Base-by-base conservation (phyloP, 64 coral and sea anemone species). In the Montipora foliosa region DNA sequence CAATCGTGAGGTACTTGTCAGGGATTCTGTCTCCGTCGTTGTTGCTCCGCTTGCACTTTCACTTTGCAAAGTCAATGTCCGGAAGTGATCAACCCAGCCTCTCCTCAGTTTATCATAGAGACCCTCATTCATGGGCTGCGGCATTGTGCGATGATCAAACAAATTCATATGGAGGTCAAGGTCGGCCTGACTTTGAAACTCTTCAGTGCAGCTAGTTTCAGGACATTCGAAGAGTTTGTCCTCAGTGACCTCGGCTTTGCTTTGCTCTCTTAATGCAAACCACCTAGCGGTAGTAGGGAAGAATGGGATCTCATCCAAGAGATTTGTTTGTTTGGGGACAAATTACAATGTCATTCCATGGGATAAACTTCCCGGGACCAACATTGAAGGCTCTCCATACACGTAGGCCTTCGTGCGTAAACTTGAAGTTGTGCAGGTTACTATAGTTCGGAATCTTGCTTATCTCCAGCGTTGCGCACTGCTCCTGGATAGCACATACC, bases 351-450 rank as follows among this genome's bases (percentile, higher is more conserved):
- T 77, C 46, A 77, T 77, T 77, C 77, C 77, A 79, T 53, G 77
- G 49, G 21, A 79, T 88, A 88, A 77, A 77, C 37, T 88, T 88
- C 9, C 87, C 87, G 1, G 73, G 50, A 1, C 87, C 87, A 22
- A 88, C 53, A 75, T 77, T 60, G 37, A 76, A 88, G 3, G 87
- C 87, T 77, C 75, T 88, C 87, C 71, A 76, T 22, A 77, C 73
- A 44, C 87, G 49, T 44, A 88, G 53, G 48, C 87, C 73, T 55
- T 88, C 74, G 57, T 50, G 6, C 4, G 70, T 61, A 76, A 60
- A 88, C 48, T 59, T 3, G 72, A 88, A 75, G 50, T 88, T 88
- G 48, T 77, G 84, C 16, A 88, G 50, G 47, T 77, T 61, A 7
- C 87, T 88, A 50, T 76, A 75, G 50, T 59, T 88, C 1, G 48